Conservation (phyloP, 2,888 invertebrate genomes). For the Dryadula phaetusa region DNA sequence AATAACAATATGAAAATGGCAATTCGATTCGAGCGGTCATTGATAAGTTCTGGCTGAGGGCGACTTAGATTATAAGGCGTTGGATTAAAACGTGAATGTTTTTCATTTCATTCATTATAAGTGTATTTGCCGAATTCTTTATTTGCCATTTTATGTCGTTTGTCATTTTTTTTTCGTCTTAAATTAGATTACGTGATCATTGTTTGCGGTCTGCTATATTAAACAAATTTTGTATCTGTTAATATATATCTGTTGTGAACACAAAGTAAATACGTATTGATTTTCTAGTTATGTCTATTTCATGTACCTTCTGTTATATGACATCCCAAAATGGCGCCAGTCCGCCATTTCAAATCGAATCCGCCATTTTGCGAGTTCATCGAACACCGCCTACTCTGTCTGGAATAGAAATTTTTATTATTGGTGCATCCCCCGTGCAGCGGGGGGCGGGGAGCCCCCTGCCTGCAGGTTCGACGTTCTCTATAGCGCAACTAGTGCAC, state of each 20-base stretch:
- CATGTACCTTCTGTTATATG: not conserved
- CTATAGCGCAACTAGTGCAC: conserved; percentile 38
- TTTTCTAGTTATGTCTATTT: not conserved
- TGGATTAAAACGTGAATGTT: not conserved
- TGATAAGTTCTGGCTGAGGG: conserved; percentile 2
- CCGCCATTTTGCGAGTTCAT: conserved; percentile 33
- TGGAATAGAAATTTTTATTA: conserved; percentile 31
- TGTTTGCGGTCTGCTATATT: not conserved
- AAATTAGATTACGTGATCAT: conserved; percentile 4
- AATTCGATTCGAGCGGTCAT: not conserved
- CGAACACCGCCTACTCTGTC: conserved; percentile 17
- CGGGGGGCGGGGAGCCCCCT: not conserved
- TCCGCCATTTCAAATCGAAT: conserved; percentile 12
- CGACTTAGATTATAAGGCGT: not conserved
- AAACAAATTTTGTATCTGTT: not conserved
- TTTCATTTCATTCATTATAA: not conserved
- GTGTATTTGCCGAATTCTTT: not conserved
- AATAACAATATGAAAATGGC: conserved; percentile 20
- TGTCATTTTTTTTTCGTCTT: not conserved
- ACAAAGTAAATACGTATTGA: not conserved
- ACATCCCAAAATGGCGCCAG: not conserved
- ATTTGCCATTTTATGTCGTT: not conserved
- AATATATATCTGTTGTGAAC: not conserved
- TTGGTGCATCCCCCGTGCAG: conserved; percentile 29
- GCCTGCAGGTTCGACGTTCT: conserved; percentile 34